Evolutionary conservation across 1,140 invertebrate genomes (phyloP).

Genomic region (Diabrotica virgifera): DNA sequence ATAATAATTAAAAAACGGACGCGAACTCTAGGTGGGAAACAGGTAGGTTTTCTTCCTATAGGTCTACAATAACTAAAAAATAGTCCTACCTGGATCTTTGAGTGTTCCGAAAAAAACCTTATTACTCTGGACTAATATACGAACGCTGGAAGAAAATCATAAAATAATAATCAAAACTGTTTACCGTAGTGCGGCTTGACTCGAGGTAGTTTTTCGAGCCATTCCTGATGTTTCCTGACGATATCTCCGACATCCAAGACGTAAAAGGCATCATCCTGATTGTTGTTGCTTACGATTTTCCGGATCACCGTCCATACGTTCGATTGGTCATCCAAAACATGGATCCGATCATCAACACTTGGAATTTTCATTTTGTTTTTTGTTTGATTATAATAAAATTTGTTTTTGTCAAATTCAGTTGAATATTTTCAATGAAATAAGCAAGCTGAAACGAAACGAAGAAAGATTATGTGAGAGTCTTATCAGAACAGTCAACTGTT

Average conservation of each 20-base stretch:
- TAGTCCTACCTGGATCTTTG: no score
- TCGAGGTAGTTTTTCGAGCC: constrained; percentile 81
- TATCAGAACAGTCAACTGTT: no score
- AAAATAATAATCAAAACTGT: constrained; percentile 21
- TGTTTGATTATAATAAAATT: no score
- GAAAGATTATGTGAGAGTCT: no score
- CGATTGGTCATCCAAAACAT: constrained; percentile 59
- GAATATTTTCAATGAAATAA: constrained; percentile 33
- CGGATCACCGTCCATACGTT: constrained; percentile 56
- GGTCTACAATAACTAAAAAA: no score
- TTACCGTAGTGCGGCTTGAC: constrained; percentile 92
- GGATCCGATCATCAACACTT: constrained; percentile 60
- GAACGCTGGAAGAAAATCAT: background rate
- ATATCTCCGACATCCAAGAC: constrained; percentile 89
- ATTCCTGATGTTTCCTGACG: constrained; percentile 78
- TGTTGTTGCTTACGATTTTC: constrained; percentile 55
- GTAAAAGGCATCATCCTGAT: constrained; percentile 90
- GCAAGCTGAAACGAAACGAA: constrained; percentile 36
- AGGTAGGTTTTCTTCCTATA: no score
- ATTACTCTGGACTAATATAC: no score
- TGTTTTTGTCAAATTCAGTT: constrained; percentile 34
- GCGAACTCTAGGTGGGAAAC: no score
- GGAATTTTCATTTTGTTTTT: constrained; percentile 54
- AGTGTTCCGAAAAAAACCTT: no score
- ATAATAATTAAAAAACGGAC: no score